Evolutionary conservation across 1,140 invertebrate species (phyloP), one percentile per base, ranked within the genome.

Genomic region (Micrasema minimum): DNA sequence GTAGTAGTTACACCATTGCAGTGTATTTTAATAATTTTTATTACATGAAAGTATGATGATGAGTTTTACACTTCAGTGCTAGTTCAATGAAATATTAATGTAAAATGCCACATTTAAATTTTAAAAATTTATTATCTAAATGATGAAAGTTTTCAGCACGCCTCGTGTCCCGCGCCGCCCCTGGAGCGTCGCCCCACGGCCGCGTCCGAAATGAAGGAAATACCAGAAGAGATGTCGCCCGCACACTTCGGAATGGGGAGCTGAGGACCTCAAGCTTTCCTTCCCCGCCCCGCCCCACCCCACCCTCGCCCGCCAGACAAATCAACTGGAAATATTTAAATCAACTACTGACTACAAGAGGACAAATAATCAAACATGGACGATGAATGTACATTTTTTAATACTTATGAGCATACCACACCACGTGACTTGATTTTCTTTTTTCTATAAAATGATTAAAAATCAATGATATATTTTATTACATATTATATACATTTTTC

Each of bases 161-260:
- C n/a, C n/a, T n/a, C n/a, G n/a, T n/a, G 41, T 41, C 22, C 16
- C 18, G 9, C n/a, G 64, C 18, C 71, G 59, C 64, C 71, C 64
- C 66, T 69, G 71, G 16, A 16, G 1, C 10, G 16, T 31, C 55
- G 11, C 45, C 18, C 35, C 43, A 41, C 53, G 16, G 38, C 53
- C 37, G 50, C 48, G 45, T 61, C 66, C 72, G 67, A 73, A 73
- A 73, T 73, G 72, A 73, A 70, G 53, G 51, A 73, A 73, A 73
- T 73, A 73, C 72, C 72, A 43, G 31, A 35, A 66, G 57, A 41
- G 31, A 46, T 66, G 72, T 73, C 72, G 66, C 61, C 37, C 51
- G 67, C 72, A 73, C 72, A 61, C 72, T 66, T 73, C 43, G 72
- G 67, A 35, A 73, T 73, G 72, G n/a, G n/a, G 72, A 61, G 59